phyloP scores from a whole-genome alignment of 2,888 invertebrate species.

The Allygus modestus region DNA sequence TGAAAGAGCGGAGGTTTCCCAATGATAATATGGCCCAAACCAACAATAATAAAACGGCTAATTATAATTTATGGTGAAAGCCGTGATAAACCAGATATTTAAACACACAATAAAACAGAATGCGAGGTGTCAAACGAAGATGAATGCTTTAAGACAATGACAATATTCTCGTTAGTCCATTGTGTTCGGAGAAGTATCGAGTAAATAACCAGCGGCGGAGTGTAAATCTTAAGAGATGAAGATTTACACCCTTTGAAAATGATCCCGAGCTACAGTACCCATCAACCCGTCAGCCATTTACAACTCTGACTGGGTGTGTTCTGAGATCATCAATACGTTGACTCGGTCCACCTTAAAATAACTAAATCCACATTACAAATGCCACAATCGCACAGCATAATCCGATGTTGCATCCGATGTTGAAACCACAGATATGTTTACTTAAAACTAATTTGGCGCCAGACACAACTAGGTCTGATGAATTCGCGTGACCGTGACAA shows the following conservation, averaged over 20 bases:
- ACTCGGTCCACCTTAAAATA: background rate
- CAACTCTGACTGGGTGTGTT: background rate
- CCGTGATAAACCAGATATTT: no score
- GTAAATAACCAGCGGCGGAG: background rate
- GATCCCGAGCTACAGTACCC: constrained; percentile 1
- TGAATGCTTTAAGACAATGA: background rate
- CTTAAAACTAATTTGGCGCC: no score
- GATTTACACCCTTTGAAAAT: constrained; percentile 17
- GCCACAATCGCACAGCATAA: background rate
- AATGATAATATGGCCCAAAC: no score
- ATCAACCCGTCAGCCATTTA: background rate
- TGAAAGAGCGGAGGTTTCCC: no score
- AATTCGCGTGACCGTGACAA: no score
- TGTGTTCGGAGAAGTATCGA: constrained; percentile 1
- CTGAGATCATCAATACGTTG: no score
- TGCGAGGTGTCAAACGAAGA: constrained; percentile 11
- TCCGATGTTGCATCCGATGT: no score
- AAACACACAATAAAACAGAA: background rate
- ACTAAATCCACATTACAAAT: no score
- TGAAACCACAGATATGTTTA: no score
- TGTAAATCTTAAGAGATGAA: background rate
- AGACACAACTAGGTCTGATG: no score
- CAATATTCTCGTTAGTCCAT: constrained; percentile 1
- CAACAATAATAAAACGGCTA: no score
- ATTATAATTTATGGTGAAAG: no score